Percentiles rank a stretch among this genome's conserved stretches.
These are phyloP conservation scores for Onthophagus taurus DNA, from an alignment of 1,140 invertebrate genomes.

Conservation along the genomic window DNA sequence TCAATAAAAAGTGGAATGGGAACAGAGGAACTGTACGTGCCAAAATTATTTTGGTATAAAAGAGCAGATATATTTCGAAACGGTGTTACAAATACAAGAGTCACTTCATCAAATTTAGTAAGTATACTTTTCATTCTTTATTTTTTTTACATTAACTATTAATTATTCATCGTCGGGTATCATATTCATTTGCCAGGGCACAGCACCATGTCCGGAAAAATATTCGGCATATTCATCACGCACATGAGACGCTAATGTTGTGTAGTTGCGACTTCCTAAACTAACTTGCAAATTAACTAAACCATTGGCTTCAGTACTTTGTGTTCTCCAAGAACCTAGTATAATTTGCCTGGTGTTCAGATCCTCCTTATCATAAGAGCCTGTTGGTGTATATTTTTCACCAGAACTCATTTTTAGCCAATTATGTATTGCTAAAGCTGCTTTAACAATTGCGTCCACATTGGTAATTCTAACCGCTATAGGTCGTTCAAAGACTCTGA, in stretches of 20 bases:
- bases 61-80: slow-evolving; percentile 17
- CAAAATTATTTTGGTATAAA: slow-evolving; percentile 20
- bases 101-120: slow-evolving; percentile 16
- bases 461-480: background rate
- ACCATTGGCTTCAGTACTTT: too few relatives aligned
- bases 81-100: slow-evolving; percentile 14
- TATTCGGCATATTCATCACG: too few relatives aligned
- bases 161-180: background rate
- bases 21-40: slow-evolving; percentile 18
- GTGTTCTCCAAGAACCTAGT: background rate
- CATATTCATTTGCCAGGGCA: slow-evolving; percentile 6
- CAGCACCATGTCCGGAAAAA: too few relatives aligned
- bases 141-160: slow-evolving; percentile 3
- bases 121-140: slow-evolving; percentile 12
- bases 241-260: too few relatives aligned
- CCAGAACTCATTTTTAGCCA: slow-evolving; percentile 8
- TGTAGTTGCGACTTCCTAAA: too few relatives aligned
- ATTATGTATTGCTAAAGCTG: slow-evolving; percentile 6
- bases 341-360: background rate
- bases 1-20: slow-evolving; percentile 18
- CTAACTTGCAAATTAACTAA: too few relatives aligned
- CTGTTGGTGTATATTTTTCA: slow-evolving; percentile 7
- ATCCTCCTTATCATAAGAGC: slow-evolving; percentile 2
- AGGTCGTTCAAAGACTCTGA: slow-evolving; percentile 12
- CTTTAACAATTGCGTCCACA: slow-evolving; percentile 3